These are phyloP conservation scores for Antheraea mylitta DNA, from an alignment of 1,140 invertebrate species.

Conservation along the genomic window DNA sequence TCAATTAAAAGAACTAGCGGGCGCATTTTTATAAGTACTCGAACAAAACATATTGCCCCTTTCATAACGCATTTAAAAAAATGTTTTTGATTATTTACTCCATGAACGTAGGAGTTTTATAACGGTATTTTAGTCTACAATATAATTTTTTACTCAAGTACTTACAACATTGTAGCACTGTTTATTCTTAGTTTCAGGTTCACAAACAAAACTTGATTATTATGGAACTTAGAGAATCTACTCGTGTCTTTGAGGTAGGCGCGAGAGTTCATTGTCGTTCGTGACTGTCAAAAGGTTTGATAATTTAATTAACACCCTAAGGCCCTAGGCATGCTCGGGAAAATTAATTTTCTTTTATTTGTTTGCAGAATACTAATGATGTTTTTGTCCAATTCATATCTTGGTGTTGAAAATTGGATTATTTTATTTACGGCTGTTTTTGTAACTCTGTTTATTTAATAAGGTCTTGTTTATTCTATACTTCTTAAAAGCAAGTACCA, in stretches of 20 bases:
- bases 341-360: slow-evolving; percentile 4
- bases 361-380: slow-evolving; percentile 2
- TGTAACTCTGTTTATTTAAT: background rate
- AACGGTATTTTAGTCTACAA: no score
- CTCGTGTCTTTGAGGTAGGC: background rate
- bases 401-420: background rate
- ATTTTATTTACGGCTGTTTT: background rate
- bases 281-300: background rate
- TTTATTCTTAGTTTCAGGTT: no score
- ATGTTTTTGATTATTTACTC: no score
- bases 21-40: no score
- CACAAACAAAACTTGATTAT: background rate
- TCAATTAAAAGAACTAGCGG: no score
- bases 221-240: background rate
- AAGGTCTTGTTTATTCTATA: background rate
- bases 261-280: background rate
- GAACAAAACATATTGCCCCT: no score
- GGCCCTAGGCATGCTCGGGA: background rate
- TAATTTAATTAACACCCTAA: background rate
- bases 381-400: background rate
- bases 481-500: background rate
- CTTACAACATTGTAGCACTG: background rate
- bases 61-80: no score
- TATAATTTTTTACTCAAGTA: no score
- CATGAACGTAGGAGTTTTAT: no score